A percentile compares a stretch with the other conserved stretches of the same genome.
Conservation (phyloP, 2,113 vertebrate species). For the Aviceda subcristata region DNA sequence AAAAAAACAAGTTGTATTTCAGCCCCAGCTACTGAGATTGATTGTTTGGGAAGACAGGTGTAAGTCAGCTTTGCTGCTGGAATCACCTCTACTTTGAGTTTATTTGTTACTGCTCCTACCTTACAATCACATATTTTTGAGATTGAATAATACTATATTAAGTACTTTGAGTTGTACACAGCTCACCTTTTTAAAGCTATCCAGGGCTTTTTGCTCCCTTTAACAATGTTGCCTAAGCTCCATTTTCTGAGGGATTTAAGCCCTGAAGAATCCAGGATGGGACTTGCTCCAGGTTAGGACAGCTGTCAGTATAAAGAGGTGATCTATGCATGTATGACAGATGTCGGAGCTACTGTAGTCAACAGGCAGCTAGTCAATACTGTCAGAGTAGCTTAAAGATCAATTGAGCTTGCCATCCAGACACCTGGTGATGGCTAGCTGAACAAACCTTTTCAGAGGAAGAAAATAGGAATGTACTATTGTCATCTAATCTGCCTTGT, state of each 20-base stretch:
- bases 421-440: background rate
- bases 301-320: accelerated
- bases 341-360: background rate
- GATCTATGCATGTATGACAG: background rate
- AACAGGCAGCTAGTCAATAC: background rate
- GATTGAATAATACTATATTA: background rate
- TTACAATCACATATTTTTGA: background rate
- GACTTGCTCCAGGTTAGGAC: background rate
- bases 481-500: background rate
- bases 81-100: background rate
- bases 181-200: background rate
- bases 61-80: background rate
- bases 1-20: background rate
- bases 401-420: background rate
- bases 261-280: background rate
- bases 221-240: background rate
- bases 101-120: background rate
- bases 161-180: background rate
- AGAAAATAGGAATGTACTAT: background rate
- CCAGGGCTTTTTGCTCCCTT: background rate
- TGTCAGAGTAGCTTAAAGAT: background rate
- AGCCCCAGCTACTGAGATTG: background rate
- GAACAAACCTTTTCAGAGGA: background rate
- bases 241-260: background rate
- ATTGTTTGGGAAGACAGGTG: background rate